phyloP scores from a whole-genome alignment of 92 coral and sea anemone species.

The Heteractis magnifica region DNA sequence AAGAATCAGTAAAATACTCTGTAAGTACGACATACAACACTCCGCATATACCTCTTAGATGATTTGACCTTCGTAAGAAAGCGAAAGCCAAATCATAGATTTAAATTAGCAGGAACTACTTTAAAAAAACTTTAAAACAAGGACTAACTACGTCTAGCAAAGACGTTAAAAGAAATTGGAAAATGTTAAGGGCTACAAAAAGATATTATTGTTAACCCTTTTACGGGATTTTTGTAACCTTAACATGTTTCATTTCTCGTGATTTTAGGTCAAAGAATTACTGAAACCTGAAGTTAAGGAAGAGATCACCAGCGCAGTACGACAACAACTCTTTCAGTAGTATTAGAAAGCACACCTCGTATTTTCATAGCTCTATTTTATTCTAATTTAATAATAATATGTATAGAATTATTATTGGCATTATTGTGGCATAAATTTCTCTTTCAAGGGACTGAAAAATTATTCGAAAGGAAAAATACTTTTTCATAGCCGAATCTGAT shows the following conservation, averaged over 20 bases:
- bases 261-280: slow-evolving; percentile 77
- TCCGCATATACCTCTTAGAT: background rate
- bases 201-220: too few relatives aligned
- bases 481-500: too few relatives aligned
- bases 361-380: background rate
- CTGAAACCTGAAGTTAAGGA: slow-evolving; percentile 93
- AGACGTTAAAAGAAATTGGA: too few relatives aligned
- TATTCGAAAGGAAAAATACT: too few relatives aligned
- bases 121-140: too few relatives aligned
- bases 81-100: background rate
- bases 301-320: slow-evolving; percentile 73
- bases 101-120: too few relatives aligned
- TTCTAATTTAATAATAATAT: background rate
- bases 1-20: slow-evolving; percentile 73
- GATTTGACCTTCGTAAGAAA: background rate
- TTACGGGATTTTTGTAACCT: background rate
- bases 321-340: slow-evolving; percentile 57
- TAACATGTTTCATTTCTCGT: background rate
- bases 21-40: slow-evolving; percentile 32
- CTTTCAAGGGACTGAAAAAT: too few relatives aligned
- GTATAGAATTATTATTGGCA: background rate
- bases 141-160: too few relatives aligned
- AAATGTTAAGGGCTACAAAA: too few relatives aligned
- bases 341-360: background rate
- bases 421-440: too few relatives aligned